Evolutionary conservation across 2,888 invertebrate genomes (phyloP).

Genomic region (Gastracanthus pulcherrimus): DNA sequence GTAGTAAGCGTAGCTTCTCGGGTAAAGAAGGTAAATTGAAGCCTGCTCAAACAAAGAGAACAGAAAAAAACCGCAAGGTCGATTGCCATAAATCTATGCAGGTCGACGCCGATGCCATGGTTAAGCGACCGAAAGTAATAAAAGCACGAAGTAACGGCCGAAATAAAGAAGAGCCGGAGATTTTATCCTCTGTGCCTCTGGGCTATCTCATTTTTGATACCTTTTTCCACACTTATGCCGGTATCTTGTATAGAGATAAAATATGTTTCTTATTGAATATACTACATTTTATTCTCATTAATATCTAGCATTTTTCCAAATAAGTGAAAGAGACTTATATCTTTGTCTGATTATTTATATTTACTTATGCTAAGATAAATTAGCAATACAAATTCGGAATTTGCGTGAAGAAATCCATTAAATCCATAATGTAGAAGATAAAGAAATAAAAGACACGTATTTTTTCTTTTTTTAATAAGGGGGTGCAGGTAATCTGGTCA

Average conservation of each 20-base stretch:
- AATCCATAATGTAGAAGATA: no score
- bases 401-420: no score
- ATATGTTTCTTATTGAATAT: background rate
- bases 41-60: background rate
- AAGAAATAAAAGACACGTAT: no score
- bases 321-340: background rate
- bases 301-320: background rate
- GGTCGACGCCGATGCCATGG: background rate
- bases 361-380: no score
- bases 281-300: background rate
- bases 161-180: constrained; percentile 17
- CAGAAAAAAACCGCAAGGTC: background rate
- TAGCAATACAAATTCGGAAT: no score
- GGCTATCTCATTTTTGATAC: constrained; percentile 9
- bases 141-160: constrained; percentile 13
- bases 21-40: constrained; percentile 15
- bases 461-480: no score
- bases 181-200: background rate
- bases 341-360: no score
- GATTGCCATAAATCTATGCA: constrained; percentile 32
- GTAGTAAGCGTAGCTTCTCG: background rate
- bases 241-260: background rate
- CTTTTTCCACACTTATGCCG: background rate
- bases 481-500: no score
- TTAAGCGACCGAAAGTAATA: constrained; percentile 35